Percentiles rank a stretch among this genome's conserved stretches.
Conservation (phyloP, 1,140 invertebrate genomes). For the Bacillus rossius region DNA sequence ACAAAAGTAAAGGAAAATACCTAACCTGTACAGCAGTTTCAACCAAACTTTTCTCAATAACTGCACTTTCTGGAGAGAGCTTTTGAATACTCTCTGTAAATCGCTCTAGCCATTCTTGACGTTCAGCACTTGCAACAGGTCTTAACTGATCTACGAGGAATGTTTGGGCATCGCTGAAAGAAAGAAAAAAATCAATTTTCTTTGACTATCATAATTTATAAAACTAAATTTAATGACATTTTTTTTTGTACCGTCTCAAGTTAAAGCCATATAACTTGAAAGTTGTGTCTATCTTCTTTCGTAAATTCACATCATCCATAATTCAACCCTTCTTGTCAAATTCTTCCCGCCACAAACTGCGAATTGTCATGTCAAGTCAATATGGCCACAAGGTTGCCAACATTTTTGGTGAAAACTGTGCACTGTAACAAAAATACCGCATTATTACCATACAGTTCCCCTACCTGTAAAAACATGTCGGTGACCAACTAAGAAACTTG, state of each 20-base stretch:
- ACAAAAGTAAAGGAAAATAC: too few relatives aligned
- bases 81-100: slow-evolving; percentile 62
- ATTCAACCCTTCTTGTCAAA: not conserved
- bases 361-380: too few relatives aligned
- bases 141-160: slow-evolving; percentile 51
- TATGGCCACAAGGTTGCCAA: too few relatives aligned
- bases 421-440: too few relatives aligned
- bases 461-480: too few relatives aligned
- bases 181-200: slow-evolving; percentile 18
- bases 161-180: slow-evolving; percentile 53
- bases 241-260: slow-evolving; percentile 44
- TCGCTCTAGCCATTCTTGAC: slow-evolving; percentile 53
- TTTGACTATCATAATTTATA: slow-evolving; percentile 5
- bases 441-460: too few relatives aligned
- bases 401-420: too few relatives aligned
- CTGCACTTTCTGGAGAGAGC: slow-evolving; percentile 60
- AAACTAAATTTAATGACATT: slow-evolving; percentile 1
- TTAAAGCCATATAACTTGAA: slow-evolving; percentile 48
- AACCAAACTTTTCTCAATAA: slow-evolving; percentile 64
- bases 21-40: slow-evolving; percentile 63
- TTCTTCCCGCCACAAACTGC: too few relatives aligned
- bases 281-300: slow-evolving; percentile 42
- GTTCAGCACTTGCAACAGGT: slow-evolving; percentile 45
- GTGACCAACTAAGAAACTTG: too few relatives aligned
- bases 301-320: slow-evolving; percentile 33